A percentile compares a stretch with the other conserved stretches of the same genome.
phyloP scores from a whole-genome alignment of 2,113 vertebrate genomes.

The Notothenia rossii region DNA sequence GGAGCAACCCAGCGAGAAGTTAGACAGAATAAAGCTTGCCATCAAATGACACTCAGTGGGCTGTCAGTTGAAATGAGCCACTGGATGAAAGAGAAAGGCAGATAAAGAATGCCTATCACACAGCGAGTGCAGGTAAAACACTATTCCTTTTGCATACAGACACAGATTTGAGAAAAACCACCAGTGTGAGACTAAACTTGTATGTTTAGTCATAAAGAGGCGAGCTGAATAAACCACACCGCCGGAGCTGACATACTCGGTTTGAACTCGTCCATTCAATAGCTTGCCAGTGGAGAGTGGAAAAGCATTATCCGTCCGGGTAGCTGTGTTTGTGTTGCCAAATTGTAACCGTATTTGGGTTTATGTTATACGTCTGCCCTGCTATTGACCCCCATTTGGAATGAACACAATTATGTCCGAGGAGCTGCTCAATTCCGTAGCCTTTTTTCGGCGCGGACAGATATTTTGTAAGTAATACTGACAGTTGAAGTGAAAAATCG shows the following conservation, averaged over 20 bases:
- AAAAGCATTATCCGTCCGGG: not conserved
- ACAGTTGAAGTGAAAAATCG: slow-evolving; percentile 31
- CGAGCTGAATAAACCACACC: not conserved
- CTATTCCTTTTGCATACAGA: slow-evolving; percentile 39
- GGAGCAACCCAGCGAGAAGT: slow-evolving; percentile 52
- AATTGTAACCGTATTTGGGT: slow-evolving; percentile 13
- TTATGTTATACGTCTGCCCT: slow-evolving; percentile 1
- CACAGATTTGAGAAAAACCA: slow-evolving; percentile 32
- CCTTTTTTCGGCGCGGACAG: not conserved
- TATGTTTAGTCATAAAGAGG: slow-evolving; percentile 11
- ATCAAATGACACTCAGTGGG: slow-evolving; percentile 68
- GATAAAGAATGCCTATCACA: slow-evolving; percentile 50
- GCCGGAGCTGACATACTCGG: slow-evolving; percentile 6
- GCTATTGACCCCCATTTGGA: slow-evolving; percentile 29
- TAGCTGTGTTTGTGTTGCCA: slow-evolving; percentile 8
- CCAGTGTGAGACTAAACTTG: not conserved
- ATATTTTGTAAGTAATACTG: slow-evolving; percentile 37
- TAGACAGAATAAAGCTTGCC: slow-evolving; percentile 56
- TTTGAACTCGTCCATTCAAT: not conserved
- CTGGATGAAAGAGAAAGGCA: slow-evolving; percentile 49
- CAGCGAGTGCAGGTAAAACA: slow-evolving; percentile 49
- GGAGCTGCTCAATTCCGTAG: slow-evolving; percentile 11
- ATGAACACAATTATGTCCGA: not conserved
- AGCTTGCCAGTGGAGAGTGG: not conserved
- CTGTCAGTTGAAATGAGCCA: slow-evolving; percentile 63